Evolutionary conservation across 2,797 vertebrate species (phyloP).

Genomic region (Pseudochaenichthys georgianus): DNA sequence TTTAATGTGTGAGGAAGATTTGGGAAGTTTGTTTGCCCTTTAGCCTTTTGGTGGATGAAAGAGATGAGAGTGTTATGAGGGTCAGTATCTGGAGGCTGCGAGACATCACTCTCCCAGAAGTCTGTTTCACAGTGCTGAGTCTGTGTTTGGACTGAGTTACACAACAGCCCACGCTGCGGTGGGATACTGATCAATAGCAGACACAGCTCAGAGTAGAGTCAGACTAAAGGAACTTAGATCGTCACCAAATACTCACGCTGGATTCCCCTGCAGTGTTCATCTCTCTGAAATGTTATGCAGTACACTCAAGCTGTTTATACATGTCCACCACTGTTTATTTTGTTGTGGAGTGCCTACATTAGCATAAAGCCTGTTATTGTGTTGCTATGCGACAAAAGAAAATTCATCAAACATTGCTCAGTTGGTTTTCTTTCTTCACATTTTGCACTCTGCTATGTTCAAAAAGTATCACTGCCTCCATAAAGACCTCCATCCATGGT

Average conservation of each 20-base stretch:
- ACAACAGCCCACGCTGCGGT: slow-evolving; percentile 61
- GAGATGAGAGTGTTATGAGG: slow-evolving; percentile 27
- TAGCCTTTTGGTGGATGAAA: slow-evolving; percentile 45
- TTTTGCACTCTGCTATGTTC: slow-evolving; percentile 3
- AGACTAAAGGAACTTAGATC: slow-evolving; percentile 43
- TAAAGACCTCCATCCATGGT: slow-evolving; percentile 18
- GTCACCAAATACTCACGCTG: slow-evolving; percentile 43
- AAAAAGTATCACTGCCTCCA: slow-evolving; percentile 18
- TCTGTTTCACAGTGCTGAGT: slow-evolving; percentile 47
- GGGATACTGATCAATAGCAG: slow-evolving; percentile 77
- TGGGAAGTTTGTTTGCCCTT: slow-evolving; percentile 53
- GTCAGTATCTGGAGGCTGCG: slow-evolving; percentile 51
- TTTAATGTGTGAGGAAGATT: slow-evolving; percentile 53
- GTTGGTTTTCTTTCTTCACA: slow-evolving; percentile 8
- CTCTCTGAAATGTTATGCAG: slow-evolving; percentile 49
- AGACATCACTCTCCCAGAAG: slow-evolving; percentile 38
- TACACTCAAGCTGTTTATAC: slow-evolving; percentile 50
- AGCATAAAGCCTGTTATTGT: slow-evolving; percentile 50
- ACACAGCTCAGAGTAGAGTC: slow-evolving; percentile 54
- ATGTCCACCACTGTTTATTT: slow-evolving; percentile 66
- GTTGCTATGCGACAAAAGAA: slow-evolving; percentile 60
- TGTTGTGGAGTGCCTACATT: slow-evolving; percentile 48
- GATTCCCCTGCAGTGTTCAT: slow-evolving; percentile 37
- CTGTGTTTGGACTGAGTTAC: slow-evolving; percentile 48
- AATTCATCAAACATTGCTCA: slow-evolving; percentile 47